Evolutionary conservation across 1,140 invertebrate genomes (phyloP).

Genomic region (Littorina saxatilis): DNA sequence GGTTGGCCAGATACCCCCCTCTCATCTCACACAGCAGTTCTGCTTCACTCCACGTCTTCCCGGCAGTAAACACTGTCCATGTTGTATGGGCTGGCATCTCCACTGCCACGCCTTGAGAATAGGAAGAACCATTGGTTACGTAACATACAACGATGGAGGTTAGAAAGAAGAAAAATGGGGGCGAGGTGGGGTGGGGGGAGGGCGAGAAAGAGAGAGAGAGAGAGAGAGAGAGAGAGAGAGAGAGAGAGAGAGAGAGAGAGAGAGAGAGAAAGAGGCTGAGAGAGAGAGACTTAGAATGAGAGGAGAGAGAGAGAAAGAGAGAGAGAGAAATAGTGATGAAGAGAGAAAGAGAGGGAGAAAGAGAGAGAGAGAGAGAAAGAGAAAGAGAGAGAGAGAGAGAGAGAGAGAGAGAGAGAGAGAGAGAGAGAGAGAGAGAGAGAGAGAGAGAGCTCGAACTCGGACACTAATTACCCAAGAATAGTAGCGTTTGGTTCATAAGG

Average conservation of each 20-base stretch:
- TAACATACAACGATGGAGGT: too few relatives aligned
- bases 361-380: background rate
- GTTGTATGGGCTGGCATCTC: slow-evolving; percentile 9
- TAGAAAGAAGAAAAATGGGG: too few relatives aligned
- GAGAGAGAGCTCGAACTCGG: too few relatives aligned
- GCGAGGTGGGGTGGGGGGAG: too few relatives aligned
- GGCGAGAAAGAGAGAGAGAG: too few relatives aligned
- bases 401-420: background rate
- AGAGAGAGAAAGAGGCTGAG: too few relatives aligned
- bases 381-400: background rate
- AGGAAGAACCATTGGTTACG: background rate
- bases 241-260: background rate
- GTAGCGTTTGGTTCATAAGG: too few relatives aligned
- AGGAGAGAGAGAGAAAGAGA: background rate
- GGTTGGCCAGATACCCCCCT: slow-evolving; percentile 17
- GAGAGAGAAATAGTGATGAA: too few relatives aligned
- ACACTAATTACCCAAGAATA: too few relatives aligned
- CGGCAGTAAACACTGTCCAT: background rate
- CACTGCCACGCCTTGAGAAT: background rate
- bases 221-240: background rate
- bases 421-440: background rate
- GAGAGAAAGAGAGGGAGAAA: slow-evolving; percentile 2
- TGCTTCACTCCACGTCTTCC: slow-evolving; percentile 16
- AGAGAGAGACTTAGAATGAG: too few relatives aligned
- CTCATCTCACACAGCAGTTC: slow-evolving; percentile 25